Conservation (phyloP, 2,888 invertebrate genomes). For the Amiota minor region DNA sequence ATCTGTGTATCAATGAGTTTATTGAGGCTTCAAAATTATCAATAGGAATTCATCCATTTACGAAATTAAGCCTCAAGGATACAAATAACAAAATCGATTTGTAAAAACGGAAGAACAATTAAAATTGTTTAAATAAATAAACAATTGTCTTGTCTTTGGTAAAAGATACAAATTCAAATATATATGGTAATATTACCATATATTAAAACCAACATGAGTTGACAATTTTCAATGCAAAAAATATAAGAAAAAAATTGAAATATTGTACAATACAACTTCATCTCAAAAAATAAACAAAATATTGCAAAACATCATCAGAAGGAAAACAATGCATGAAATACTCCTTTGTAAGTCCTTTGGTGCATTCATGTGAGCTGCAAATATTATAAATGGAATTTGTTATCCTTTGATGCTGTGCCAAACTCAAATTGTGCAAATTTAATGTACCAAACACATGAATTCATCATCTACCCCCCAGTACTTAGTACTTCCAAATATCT, state of each 20-base stretch:
- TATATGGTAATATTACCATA: too few species aligned
- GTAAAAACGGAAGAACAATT: neutral
- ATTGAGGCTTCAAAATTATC: neutral
- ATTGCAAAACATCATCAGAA: too few species aligned
- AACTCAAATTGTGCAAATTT: constrained; percentile 5
- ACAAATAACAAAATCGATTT: constrained; percentile 12
- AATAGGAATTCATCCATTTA: constrained; percentile 23
- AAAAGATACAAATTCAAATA: too few species aligned
- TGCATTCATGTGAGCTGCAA: too few species aligned
- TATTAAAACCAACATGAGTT: neutral
- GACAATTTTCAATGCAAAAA: neutral
- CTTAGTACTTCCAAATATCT: too few species aligned
- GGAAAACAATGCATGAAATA: too few species aligned
- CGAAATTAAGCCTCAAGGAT: constrained; percentile 22
- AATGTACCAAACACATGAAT: neutral
- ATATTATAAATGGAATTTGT: too few species aligned
- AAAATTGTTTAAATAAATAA: constrained; percentile 10
- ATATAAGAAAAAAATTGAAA: neutral
- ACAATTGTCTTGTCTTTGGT: neutral
- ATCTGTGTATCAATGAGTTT: too few species aligned
- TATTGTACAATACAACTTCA: too few species aligned
- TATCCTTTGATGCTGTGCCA: neutral
- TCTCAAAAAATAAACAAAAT: too few species aligned
- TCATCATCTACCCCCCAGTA: too few species aligned
- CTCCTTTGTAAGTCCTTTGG: too few species aligned